Conservation (phyloP, 2,113 vertebrate species). For the Mystacornis crossleyi region DNA sequence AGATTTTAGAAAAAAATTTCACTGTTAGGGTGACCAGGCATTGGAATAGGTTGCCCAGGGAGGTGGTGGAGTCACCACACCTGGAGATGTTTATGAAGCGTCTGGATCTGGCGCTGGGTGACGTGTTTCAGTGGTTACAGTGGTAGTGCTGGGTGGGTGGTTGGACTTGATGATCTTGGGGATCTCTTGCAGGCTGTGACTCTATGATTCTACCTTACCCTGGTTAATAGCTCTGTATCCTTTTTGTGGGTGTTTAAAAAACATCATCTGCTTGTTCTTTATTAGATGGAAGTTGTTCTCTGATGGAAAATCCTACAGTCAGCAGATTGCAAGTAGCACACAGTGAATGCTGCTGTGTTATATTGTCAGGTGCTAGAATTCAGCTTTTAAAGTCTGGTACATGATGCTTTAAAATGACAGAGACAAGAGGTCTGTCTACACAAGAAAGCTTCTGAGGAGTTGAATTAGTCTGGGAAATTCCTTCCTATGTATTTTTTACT, state of each 20-base stretch:
- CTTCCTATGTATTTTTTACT: background rate
- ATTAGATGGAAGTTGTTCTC: background rate
- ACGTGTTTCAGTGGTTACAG: background rate
- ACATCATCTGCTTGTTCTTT: background rate
- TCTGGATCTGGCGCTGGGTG: background rate
- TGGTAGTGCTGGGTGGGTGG: background rate
- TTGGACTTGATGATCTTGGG: background rate
- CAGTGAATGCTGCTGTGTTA: background rate
- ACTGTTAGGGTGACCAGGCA: background rate
- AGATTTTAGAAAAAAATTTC: background rate
- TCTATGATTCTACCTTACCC: background rate
- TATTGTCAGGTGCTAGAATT: background rate
- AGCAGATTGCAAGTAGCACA: background rate
- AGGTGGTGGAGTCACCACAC: background rate
- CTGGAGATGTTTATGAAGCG: rapidly evolving
- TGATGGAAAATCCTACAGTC: background rate
- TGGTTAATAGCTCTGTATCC: background rate
- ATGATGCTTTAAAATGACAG: background rate
- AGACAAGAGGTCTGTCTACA: background rate
- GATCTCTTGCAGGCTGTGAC: background rate
- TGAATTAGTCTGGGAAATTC: background rate
- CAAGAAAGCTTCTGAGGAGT: background rate
- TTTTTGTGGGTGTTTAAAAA: background rate
- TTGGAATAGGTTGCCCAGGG: background rate
- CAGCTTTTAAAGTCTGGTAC: background rate